phyloP scores from a whole-genome alignment of 2,797 vertebrate species.

The Microctenopoma lineatum region DNA sequence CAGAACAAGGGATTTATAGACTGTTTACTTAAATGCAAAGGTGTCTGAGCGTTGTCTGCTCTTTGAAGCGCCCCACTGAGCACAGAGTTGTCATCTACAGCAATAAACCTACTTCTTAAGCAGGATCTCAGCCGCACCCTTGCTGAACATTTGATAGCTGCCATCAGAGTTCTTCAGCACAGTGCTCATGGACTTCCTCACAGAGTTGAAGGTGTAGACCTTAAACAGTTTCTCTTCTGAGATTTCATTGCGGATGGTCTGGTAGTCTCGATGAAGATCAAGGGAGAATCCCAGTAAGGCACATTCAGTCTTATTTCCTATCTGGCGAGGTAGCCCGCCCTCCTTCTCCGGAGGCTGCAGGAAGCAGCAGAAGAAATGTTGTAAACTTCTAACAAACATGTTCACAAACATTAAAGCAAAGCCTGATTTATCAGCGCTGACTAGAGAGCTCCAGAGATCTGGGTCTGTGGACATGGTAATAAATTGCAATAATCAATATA shows the following conservation, averaged over 20 bases:
- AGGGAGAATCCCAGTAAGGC: slow-evolving; percentile 92
- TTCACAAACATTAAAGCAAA: too few species aligned
- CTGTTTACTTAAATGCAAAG: too few species aligned
- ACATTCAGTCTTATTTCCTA: slow-evolving; percentile 98
- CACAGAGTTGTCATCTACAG: background rate
- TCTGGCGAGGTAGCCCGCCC: slow-evolving; percentile 92
- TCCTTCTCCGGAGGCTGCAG: slow-evolving; percentile 92
- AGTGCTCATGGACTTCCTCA: slow-evolving; percentile 98
- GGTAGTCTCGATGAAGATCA: slow-evolving; percentile 91
- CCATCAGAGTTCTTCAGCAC: slow-evolving; percentile 90
- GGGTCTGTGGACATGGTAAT: too few species aligned
- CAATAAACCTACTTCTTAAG: slow-evolving; percentile 91
- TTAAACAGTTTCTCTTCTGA: slow-evolving; percentile 96
- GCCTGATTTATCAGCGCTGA: too few species aligned
- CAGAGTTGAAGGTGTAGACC: slow-evolving; percentile 98
- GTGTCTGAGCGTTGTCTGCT: too few species aligned
- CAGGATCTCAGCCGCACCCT: slow-evolving; percentile 97
- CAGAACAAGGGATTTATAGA: too few species aligned
- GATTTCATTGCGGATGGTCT: slow-evolving; percentile 87
- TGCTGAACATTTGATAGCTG: slow-evolving; percentile 96
- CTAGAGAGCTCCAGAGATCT: too few species aligned
- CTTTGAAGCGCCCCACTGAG: background rate
- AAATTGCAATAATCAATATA: too few species aligned
- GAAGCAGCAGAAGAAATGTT: slow-evolving; percentile 16
- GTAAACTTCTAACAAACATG: background rate